Conservation (phyloP, 2,797 vertebrate species). For the Lithobates sylvaticus region DNA sequence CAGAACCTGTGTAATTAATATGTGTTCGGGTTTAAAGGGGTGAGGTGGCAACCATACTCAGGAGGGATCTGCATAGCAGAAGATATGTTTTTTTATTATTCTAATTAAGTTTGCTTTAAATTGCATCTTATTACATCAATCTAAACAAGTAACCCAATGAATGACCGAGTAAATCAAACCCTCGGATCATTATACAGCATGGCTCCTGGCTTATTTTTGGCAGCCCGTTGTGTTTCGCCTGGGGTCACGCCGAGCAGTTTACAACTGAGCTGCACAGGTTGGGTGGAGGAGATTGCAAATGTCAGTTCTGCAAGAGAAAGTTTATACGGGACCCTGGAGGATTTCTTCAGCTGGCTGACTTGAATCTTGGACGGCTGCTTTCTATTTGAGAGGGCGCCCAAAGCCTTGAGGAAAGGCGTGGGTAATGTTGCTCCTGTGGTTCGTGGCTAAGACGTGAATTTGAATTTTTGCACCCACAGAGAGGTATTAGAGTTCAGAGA, state of each 20-base stretch:
- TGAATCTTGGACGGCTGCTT: slow-evolving; percentile 58
- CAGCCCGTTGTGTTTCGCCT: slow-evolving; percentile 15
- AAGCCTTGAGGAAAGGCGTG: slow-evolving; percentile 64
- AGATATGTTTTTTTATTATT: too few species aligned
- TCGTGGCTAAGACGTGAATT: slow-evolving; percentile 65
- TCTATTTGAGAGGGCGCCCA: slow-evolving; percentile 57
- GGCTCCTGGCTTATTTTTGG: slow-evolving; percentile 38
- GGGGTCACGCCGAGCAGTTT: slow-evolving; percentile 56
- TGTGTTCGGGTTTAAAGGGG: too few species aligned
- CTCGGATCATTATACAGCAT: not conserved
- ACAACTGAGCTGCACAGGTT: slow-evolving; percentile 43
- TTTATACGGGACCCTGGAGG: slow-evolving; percentile 56
- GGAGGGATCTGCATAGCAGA: too few species aligned
- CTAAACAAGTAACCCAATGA: not conserved
- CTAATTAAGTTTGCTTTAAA: not conserved
- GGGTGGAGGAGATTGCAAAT: slow-evolving; percentile 55
- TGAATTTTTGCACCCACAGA: slow-evolving; percentile 71
- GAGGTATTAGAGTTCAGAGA: slow-evolving; percentile 52
- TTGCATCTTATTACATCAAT: not conserved
- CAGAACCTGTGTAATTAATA: too few species aligned
- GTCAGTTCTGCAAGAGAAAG: slow-evolving; percentile 57
- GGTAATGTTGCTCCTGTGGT: slow-evolving; percentile 66
- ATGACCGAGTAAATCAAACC: not conserved
- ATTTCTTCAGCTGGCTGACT: slow-evolving; percentile 53
- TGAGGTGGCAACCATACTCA: too few species aligned